Percentiles rank a stretch among this genome's conserved stretches.
Evolutionary conservation across 2,797 vertebrate species (phyloP).

Genomic region (Mormyrus proboscirostris): DNA sequence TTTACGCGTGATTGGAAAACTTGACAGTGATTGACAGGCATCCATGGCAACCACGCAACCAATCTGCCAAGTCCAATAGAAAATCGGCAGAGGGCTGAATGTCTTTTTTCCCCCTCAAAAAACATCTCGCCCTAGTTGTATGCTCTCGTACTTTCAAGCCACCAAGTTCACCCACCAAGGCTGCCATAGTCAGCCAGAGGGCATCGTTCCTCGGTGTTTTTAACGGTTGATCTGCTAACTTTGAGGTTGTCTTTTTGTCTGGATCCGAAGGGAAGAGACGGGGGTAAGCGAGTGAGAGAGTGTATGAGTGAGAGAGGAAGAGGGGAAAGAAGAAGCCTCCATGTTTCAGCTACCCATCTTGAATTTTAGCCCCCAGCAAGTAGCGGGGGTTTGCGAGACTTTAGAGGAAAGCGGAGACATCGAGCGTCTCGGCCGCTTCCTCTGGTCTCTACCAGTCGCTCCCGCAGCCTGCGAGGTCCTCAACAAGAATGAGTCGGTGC

Average conservation of each 20-base stretch:
- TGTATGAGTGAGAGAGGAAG: slow-evolving; percentile 29
- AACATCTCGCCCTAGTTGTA: slow-evolving; percentile 63
- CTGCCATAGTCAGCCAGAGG: slow-evolving; percentile 58
- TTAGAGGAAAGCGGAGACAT: slow-evolving; percentile 98
- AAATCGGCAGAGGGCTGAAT: slow-evolving; percentile 66
- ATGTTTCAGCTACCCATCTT: slow-evolving; percentile 99
- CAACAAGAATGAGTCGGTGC: slow-evolving; percentile 94
- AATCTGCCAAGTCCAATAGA: slow-evolving; percentile 87
- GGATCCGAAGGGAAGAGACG: slow-evolving; percentile 37
- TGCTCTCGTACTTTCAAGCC: slow-evolving; percentile 60
- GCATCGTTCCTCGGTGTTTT: slow-evolving; percentile 50
- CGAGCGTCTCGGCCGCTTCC: slow-evolving; percentile 94
- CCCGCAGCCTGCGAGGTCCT: slow-evolving; percentile 96
- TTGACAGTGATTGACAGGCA: slow-evolving; percentile 86
- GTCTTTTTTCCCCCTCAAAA: slow-evolving; percentile 66
- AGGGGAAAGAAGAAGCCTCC: slow-evolving; percentile 64
- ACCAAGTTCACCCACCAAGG: slow-evolving; percentile 56
- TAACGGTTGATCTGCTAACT: slow-evolving; percentile 50
- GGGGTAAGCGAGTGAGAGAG: slow-evolving; percentile 20
- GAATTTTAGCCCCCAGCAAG: slow-evolving; percentile 99
- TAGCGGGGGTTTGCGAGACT: slow-evolving; percentile 98
- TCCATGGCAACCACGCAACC: slow-evolving; percentile 80
- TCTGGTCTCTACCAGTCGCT: slow-evolving; percentile 97
- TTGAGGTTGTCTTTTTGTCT: slow-evolving; percentile 56
- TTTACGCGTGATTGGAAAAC: slow-evolving; percentile 79